Conservation (phyloP, 2,888 invertebrate species). For the Bursaphelenchus okinawaensis region DNA sequence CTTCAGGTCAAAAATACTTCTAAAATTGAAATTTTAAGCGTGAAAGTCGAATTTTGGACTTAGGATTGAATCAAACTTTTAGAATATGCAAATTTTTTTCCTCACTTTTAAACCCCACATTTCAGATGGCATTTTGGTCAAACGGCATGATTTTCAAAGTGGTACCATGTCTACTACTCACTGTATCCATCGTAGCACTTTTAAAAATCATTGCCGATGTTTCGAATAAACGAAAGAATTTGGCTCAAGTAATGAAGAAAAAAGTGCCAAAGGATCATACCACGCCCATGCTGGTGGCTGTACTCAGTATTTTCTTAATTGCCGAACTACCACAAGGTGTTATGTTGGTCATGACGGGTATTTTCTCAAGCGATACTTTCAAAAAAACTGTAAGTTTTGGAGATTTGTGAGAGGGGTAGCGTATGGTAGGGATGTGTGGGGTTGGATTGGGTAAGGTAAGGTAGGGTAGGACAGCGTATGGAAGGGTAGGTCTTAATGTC, state of each 20-base stretch:
- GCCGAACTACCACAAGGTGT: constrained; percentile 55
- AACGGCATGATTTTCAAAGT: constrained; percentile 57
- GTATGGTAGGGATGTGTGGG: too few relatives aligned
- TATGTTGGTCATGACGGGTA: constrained; percentile 50
- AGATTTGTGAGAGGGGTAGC: too few relatives aligned
- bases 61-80: too few relatives aligned
- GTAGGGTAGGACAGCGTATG: neutral
- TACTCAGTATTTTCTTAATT: constrained; percentile 51
- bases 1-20: too few relatives aligned
- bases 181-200: constrained; percentile 51
- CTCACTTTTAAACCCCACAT: neutral
- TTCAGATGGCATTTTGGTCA: constrained; percentile 50
- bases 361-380: constrained; percentile 53
- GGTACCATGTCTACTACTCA: constrained; percentile 54
- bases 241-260: constrained; percentile 55
- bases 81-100: neutral
- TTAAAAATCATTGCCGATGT: constrained; percentile 54
- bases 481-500: neutral
- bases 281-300: constrained; percentile 56
- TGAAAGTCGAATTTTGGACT: too few relatives aligned
- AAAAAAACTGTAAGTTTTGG: constrained; percentile 25
- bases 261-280: constrained; percentile 55
- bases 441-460: too few relatives aligned
- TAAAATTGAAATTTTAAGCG: too few relatives aligned
- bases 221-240: constrained; percentile 41